phyloP scores from a whole-genome alignment of 2,113 vertebrate species.

The Planiliza haematocheilus region DNA sequence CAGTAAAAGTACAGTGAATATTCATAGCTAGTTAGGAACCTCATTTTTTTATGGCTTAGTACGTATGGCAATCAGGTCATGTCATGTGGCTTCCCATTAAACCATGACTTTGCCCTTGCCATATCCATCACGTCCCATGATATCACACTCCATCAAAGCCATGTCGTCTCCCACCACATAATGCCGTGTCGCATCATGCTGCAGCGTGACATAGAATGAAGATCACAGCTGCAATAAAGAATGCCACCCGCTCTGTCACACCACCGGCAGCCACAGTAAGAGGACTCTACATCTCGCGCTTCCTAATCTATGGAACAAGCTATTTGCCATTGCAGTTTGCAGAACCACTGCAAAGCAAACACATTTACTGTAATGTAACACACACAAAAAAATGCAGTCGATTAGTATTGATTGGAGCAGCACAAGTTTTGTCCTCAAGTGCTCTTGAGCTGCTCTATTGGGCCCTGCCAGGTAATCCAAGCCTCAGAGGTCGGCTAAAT shows the following conservation, averaged over 20 bases:
- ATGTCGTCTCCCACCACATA: not conserved
- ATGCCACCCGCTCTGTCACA: conserved; percentile 17
- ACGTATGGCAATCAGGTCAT: not conserved
- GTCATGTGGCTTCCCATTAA: conserved; percentile 11
- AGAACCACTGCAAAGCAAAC: conserved; percentile 75
- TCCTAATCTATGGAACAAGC: conserved; percentile 72
- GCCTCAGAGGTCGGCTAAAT: conserved; percentile 73
- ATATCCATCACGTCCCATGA: conserved; percentile 8
- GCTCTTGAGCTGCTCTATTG: conserved; percentile 58
- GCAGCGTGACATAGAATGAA: conserved; percentile 12
- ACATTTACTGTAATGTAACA: conserved; percentile 82
- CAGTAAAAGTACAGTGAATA: too few species aligned
- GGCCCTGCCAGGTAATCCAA: conserved; percentile 72
- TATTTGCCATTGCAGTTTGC: conserved; percentile 55
- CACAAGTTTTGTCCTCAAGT: conserved; percentile 65
- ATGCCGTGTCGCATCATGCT: not conserved
- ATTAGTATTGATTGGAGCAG: conserved; percentile 72
- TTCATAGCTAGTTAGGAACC: not conserved
- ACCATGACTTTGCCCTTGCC: not conserved
- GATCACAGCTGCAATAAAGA: conserved; percentile 6
- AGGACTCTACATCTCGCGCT: conserved; percentile 23
- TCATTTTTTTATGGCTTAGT: not conserved
- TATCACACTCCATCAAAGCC: not conserved
- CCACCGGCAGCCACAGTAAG: not conserved
- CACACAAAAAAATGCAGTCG: conserved; percentile 54